These are phyloP conservation scores for Eulemur rubriventer DNA, from an alignment of 2,797 vertebrate genomes.

Conservation along the genomic window DNA sequence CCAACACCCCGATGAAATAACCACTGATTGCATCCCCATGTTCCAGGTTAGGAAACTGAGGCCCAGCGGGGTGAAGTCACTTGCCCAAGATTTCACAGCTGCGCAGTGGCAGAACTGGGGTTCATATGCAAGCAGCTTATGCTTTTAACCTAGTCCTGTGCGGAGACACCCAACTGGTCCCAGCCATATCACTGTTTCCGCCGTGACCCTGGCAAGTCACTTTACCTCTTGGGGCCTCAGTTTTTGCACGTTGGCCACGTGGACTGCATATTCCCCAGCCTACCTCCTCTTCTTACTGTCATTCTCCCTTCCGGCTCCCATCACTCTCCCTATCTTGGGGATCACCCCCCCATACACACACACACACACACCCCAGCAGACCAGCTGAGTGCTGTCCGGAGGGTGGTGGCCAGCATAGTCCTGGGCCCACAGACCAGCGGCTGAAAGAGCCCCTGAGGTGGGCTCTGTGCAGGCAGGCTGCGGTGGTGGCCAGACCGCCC, in stretches of 20 bases:
- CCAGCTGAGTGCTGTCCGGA: neutral
- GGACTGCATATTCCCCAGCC: neutral
- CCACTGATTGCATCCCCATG: neutral
- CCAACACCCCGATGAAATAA: neutral
- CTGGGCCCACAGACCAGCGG: neutral
- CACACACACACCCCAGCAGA: neutral
- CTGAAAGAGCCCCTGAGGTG: neutral
- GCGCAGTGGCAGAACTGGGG: neutral
- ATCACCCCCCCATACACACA: no score
- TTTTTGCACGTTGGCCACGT: neutral
- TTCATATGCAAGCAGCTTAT: neutral
- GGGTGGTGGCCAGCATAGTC: neutral
- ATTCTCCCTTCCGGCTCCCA: neutral
- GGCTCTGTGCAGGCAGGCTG: neutral
- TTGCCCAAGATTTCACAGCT: neutral
- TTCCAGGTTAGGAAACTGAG: slow-evolving; percentile 29
- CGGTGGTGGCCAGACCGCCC: slow-evolving; percentile 14
- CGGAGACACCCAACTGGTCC: neutral
- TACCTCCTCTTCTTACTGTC: neutral
- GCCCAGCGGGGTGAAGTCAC: neutral
- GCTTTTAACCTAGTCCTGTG: neutral
- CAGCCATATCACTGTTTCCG: accelerated
- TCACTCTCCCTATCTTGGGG: neutral
- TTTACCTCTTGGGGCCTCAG: neutral
- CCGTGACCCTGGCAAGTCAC: neutral